Conservation (phyloP, 2,888 invertebrate species). For the Arenicola marina region DNA sequence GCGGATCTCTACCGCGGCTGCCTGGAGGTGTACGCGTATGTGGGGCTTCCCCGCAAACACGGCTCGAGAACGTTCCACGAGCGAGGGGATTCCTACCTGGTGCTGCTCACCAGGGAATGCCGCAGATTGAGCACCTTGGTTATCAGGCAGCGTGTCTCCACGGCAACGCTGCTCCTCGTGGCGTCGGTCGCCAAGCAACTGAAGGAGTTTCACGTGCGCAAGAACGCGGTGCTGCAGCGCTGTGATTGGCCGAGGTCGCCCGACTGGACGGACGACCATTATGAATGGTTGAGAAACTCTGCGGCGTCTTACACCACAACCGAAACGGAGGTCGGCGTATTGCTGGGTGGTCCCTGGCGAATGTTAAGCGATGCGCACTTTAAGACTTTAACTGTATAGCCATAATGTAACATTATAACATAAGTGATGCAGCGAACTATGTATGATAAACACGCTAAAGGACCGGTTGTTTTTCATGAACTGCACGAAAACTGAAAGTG, state of each 20-base stretch:
- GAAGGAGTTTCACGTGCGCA: constrained; percentile 70
- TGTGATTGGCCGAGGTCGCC: constrained; percentile 70
- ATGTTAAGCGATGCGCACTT: constrained; percentile 57
- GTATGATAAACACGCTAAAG: too few relatives aligned
- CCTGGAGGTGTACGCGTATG: constrained; percentile 72
- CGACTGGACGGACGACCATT: constrained; percentile 73
- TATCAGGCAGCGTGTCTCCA: constrained; percentile 75
- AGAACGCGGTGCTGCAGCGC: constrained; percentile 73
- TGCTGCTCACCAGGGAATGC: constrained; percentile 73
- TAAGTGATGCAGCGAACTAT: too few relatives aligned
- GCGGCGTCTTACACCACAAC: constrained; percentile 71
- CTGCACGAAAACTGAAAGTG: too few relatives aligned
- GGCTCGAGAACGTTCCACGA: constrained; percentile 72
- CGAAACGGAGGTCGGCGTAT: constrained; percentile 72
- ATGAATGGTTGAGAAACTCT: constrained; percentile 69
- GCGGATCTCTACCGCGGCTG: constrained; percentile 70
- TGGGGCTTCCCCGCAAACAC: constrained; percentile 71
- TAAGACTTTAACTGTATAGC: too few relatives aligned
- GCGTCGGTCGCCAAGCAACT: constrained; percentile 71
- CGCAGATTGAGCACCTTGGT: constrained; percentile 73
- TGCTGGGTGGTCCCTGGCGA: constrained; percentile 69
- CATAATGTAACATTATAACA: too few relatives aligned
- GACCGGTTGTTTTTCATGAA: too few relatives aligned
- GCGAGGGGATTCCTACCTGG: constrained; percentile 72
- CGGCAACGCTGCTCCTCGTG: constrained; percentile 74